A percentile compares a stretch with the other conserved stretches of the same genome.
Evolutionary conservation across 2,888 invertebrate genomes (phyloP).

Genomic region (Ormyrus rosae): DNA sequence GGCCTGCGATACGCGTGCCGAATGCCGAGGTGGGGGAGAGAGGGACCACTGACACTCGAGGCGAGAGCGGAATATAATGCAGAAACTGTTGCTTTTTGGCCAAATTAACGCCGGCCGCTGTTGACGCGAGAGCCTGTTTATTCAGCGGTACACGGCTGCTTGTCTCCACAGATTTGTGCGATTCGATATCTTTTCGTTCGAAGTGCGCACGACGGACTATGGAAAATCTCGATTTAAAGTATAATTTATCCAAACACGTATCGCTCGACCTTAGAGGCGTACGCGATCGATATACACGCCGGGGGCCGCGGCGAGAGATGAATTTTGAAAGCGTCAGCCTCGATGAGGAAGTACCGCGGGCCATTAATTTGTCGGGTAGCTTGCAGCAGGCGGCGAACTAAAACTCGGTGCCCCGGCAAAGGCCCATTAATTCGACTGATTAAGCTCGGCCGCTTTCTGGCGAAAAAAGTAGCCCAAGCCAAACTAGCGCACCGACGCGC

Average conservation of each 20-base stretch:
- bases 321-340: too few species aligned
- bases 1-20: slow-evolving; percentile 32
- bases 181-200: background rate
- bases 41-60: background rate
- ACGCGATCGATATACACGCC: too few species aligned
- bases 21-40: slow-evolving; percentile 18
- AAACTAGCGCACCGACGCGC: background rate
- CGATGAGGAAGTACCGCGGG: too few species aligned
- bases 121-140: background rate
- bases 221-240: too few species aligned
- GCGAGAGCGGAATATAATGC: background rate
- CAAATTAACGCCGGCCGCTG: background rate
- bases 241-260: too few species aligned
- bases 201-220: too few species aligned
- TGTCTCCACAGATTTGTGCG: background rate
- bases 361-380: background rate
- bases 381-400: background rate
- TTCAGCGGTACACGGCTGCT: background rate
- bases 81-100: background rate
- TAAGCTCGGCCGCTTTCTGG: background rate
- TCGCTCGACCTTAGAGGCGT: too few species aligned
- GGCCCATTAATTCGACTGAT: background rate
- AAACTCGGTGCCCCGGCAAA: background rate
- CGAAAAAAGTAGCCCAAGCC: background rate
- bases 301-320: too few species aligned